Evolutionary conservation across 1,140 invertebrate genomes (phyloP), one percentile per base, ranked within the genome.

Genomic region (Rhopalosiphum maidis): DNA sequence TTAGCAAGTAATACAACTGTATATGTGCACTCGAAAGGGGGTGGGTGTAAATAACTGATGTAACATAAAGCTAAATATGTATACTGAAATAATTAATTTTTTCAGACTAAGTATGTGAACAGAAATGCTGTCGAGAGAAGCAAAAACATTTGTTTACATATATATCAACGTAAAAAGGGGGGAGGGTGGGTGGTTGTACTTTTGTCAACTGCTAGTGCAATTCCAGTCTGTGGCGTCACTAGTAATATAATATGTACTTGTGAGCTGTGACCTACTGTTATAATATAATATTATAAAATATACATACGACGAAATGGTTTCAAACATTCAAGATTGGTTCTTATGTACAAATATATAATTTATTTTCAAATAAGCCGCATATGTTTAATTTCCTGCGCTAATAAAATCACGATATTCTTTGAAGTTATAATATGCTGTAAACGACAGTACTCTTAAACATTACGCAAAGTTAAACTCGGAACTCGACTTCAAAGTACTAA

Each of bases 371-470:
- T 22, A 77, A n/a, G 15, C 15, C n/a, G 30, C n/a, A n/a, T 68
- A 1, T n/a, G 60, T 35, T 77, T 77, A 77, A 77, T 77, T 77
- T n/a, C 60, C 60, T 77, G 30, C n/a, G 15, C 15, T 77, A 41
- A 83, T 83, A 83, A 83, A 83, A 83, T 83, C 82, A 23, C 82
- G 82, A 37, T 83, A 3, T 86, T 86, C 83, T 86, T 86, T 86
- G 83, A 43, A 86, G 41, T 46, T 86, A 43, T 18, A 86, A 86
- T 86, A 46, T 43, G 23, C 3, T 46, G 41, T 43, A 15, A 41
- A 85, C 41, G 2, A 85, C 8, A 23, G 23, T 15, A 41, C 41
- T 86, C 41, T 30, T 22, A 86, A 85, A 43, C 43, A n/a, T 46
- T 46, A 46, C 25, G 43, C 23, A 23, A 41, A 85, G 83, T 85